Evolutionary conservation across 1,140 invertebrate species (phyloP), one percentile per base, ranked within the genome.

Genomic region (Drosophila equinoxialis): DNA sequence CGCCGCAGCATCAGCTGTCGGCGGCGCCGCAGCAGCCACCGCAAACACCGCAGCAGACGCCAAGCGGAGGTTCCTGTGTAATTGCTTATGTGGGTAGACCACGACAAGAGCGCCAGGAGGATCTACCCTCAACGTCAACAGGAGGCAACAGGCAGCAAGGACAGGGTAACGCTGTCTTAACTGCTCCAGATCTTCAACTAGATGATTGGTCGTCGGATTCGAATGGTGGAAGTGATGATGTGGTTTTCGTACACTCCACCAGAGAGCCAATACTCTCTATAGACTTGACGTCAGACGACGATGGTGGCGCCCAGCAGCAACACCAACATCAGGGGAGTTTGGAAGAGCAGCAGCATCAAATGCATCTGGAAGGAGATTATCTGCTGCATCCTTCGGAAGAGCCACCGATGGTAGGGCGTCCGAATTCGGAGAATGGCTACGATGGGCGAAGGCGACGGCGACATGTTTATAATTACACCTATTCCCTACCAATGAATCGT

Each of bases 131-230:
- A 10, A 86, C 77, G 1, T 90, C 86, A 6, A 68, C 82, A 3
- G 77, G 83, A 37, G 35, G 35, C 35, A 11, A 1, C 13, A 54
- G 77, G 11, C 69, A 66, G 26, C 35, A 61, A 39, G 42, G 33
- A 3, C 45, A 51, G 8, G 69, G 62, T 0, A 73, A 77, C 64
- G 89, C 76, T 73, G 94, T 94, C 11, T 93, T 96, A 65, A 94
- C 94, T 20, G 95, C 96, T n/a, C 96, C 96, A 3, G 96, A 97
- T 92, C 92, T 97, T 39, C 96, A 96, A 91, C 92, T 97, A 55
- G 95, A 87, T 35, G 82, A 97, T 85, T 97, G 96, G 95, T 93
- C 95, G 0, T 95, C 95, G 0, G 95, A 96, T 86, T 94, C 94
- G 0, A 87, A 89, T 54, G 93, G 93, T 58, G 93, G 93, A 68